These are phyloP conservation scores for Cottoperca gobio DNA, from an alignment of 2,797 vertebrate genomes.

Conservation along the genomic window DNA sequence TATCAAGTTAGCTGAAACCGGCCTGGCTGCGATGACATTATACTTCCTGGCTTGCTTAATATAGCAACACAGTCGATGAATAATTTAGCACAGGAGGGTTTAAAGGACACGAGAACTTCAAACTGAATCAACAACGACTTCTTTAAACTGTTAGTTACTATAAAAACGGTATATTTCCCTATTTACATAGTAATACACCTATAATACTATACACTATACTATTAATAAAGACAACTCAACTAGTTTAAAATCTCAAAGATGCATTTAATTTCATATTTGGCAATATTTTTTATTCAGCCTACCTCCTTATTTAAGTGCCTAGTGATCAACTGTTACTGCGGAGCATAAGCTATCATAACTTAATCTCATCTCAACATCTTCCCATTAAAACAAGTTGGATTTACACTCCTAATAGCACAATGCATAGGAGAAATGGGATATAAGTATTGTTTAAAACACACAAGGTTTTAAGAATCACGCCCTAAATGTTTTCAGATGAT, in stretches of 20 bases:
- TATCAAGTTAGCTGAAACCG: conserved; percentile 51
- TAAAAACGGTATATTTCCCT: conserved; percentile 34
- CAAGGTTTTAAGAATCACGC: conserved; percentile 14
- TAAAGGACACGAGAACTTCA: conserved; percentile 73
- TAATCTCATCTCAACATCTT: conserved; percentile 41
- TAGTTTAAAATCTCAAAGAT: conserved; percentile 37
- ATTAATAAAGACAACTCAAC: conserved; percentile 23
- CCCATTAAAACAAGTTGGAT: conserved; percentile 34
- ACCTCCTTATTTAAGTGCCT: conserved; percentile 86
- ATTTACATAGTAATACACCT: conserved; percentile 22
- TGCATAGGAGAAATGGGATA: neutral
- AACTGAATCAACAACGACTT: conserved; percentile 58
- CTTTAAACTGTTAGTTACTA: conserved; percentile 36
- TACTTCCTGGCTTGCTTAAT: conserved; percentile 74
- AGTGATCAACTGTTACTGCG: conserved; percentile 45
- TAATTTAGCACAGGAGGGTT: conserved; percentile 78
- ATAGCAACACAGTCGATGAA: conserved; percentile 78
- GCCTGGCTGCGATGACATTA: conserved; percentile 66
- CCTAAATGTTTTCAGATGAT: conserved; percentile 24
- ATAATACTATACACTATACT: too few species aligned
- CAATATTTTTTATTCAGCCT: conserved; percentile 72
- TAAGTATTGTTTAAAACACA: conserved; percentile 17
- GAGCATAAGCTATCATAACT: conserved; percentile 44
- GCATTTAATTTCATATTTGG: conserved; percentile 54
- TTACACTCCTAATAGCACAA: conserved; percentile 4